Evolutionary conservation across 2,113 vertebrate species (phyloP), one percentile per base, ranked within the genome.

Genomic region (Lepidothrix coronata): DNA sequence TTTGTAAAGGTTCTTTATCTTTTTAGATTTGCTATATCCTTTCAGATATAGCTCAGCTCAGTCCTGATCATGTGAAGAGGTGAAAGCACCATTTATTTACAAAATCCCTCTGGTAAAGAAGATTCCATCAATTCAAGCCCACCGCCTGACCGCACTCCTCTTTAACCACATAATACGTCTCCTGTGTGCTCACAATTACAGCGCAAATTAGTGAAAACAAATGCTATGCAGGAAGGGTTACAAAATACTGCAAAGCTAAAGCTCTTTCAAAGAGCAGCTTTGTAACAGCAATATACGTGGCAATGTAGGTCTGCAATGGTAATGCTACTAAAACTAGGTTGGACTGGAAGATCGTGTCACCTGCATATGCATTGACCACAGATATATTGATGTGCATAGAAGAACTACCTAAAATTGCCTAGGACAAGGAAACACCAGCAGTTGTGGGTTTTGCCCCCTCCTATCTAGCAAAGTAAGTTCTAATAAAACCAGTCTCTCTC

Each of bases 401-500:
- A 83, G 5, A 37, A 6, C 18, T 43, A 55, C 27, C 6, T 52
- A 65, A 52, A 76, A 83, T 46, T 86, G 9, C 43, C 51, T 9
- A 67, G 10, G 17, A 78, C 22, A 49, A n/a, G 8, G 28, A 48
- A 79, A 14, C 1, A 11, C 5, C 27, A 57, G 8, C 30, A 68
- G 52, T 2, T 41, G 8, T 2, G 13, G 2, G 0, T 22, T 63
- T 10, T 63, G 5, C 4, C 4, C 4, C 4, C 31, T 41, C 11
- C 8, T 21, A 3, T 46, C 24, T 49, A 48, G 28, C 14, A n/a
- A 62, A 73, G 11, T 3, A 54, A 46, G 20, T 10, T 10, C 54
- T 25, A 62, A 18, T 14, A 61, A 48, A 30, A 73, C 5, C 8
- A n/a, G 22, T 25, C 3, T 52, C 16, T 25, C 27, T 43, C 39